phyloP scores from a whole-genome alignment of 2,113 vertebrate species.

The Malurus elegans region DNA sequence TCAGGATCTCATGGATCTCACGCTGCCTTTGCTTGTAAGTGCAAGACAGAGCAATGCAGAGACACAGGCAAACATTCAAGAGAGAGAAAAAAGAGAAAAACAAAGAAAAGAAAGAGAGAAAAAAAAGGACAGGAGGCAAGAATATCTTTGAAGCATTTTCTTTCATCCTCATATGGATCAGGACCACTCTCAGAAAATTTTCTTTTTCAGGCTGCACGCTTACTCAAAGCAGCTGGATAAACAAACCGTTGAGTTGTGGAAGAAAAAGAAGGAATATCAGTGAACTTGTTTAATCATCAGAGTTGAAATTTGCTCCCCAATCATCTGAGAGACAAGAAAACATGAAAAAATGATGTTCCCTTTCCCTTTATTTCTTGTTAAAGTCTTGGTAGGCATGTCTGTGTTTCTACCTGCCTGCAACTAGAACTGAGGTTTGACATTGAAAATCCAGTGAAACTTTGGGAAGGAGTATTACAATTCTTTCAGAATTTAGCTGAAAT shows the following conservation, averaged over 20 bases:
- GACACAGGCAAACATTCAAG: not conserved
- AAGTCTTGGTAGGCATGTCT: not conserved
- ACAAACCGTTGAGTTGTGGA: not conserved
- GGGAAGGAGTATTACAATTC: not conserved
- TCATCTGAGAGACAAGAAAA: not conserved
- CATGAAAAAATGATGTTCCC: fast-evolving
- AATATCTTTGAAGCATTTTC: not conserved
- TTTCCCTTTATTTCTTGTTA: not conserved
- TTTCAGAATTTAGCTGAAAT: not conserved
- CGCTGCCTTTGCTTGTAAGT: not conserved
- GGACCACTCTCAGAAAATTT: not conserved
- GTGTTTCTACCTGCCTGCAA: not conserved
- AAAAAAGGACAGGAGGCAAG: fast-evolving
- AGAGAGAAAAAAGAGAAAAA: no score
- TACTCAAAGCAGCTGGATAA: not conserved
- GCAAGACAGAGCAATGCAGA: not conserved
- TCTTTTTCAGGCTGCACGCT: not conserved
- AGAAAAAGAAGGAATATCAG: not conserved
- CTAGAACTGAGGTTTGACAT: not conserved
- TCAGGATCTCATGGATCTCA: not conserved
- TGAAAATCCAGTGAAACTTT: not conserved
- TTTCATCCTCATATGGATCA: not conserved
- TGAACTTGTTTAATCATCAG: not conserved
- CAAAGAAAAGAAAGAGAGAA: fast-evolving
- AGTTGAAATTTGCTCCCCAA: not conserved